phyloP scores from a whole-genome alignment of 2,888 invertebrate genomes.

The Argyra leucocephala region DNA sequence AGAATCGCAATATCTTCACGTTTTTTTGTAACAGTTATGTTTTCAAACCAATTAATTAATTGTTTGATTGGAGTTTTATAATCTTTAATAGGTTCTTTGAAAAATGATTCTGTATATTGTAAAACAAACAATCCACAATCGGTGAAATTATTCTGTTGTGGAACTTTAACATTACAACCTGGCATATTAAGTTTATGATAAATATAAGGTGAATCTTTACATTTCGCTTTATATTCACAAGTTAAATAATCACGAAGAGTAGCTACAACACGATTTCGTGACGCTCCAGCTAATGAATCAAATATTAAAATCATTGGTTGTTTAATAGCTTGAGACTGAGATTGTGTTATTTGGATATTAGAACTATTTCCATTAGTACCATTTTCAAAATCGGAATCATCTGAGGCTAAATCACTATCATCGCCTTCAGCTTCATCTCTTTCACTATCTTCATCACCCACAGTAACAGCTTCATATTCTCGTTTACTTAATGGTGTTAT shows the following conservation, averaged over 20 bases:
- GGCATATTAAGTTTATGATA: conserved; percentile 78
- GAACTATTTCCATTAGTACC: conserved; percentile 23
- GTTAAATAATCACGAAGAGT: conserved; percentile 85
- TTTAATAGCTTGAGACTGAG: conserved; percentile 29
- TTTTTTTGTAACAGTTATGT: conserved; percentile 72
- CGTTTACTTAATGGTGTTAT: conserved; percentile 47
- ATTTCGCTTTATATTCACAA: conserved; percentile 72
- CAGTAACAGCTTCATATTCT: conserved; percentile 53
- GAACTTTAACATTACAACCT: conserved; percentile 81
- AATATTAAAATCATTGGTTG: conserved; percentile 86
- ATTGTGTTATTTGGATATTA: conserved; percentile 20
- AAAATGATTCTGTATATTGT: conserved; percentile 94
- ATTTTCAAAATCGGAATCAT: conserved; percentile 38
- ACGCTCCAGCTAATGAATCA: conserved; percentile 80
- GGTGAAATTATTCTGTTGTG: conserved; percentile 94
- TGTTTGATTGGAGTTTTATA: conserved; percentile 75
- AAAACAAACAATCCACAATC: conserved; percentile 94
- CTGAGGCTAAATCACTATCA: conserved; percentile 57
- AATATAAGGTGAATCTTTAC: conserved; percentile 47
- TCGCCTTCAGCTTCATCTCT: conserved; percentile 74
- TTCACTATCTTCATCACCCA: conserved; percentile 63
- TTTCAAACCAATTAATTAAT: conserved; percentile 77
- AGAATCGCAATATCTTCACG: conserved; percentile 76
- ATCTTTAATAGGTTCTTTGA: conserved; percentile 73
- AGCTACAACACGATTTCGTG: conserved; percentile 73